phyloP scores from a whole-genome alignment of 2,888 invertebrate species.

The Halocaridina rubra region DNA sequence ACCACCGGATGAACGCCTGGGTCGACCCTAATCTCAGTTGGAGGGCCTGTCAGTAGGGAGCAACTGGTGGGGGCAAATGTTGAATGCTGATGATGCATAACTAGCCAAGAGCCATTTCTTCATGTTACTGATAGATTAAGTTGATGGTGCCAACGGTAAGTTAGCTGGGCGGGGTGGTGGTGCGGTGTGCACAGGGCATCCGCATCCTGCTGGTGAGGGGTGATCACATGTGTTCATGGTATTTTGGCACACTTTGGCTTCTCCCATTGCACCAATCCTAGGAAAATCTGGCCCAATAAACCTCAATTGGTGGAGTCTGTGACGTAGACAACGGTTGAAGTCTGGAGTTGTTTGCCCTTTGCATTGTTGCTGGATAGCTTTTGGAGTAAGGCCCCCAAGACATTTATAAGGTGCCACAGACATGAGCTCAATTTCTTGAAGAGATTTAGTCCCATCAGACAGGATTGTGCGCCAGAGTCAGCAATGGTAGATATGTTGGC shows the following conservation, averaged over 20 bases:
- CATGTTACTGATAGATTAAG: neutral
- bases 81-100: neutral
- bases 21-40: neutral
- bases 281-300: constrained; percentile 26
- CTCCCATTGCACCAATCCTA: neutral
- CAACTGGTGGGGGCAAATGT: neutral
- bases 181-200: neutral
- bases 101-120: neutral
- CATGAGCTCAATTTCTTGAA: neutral
- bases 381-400: neutral
- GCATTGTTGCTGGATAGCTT: neutral
- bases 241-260: neutral
- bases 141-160: too few relatives aligned
- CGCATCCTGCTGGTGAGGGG: neutral
- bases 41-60: neutral
- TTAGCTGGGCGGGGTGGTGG: too few relatives aligned
- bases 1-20: neutral
- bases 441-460: neutral
- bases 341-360: neutral
- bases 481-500: neutral
- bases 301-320: neutral
- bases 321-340: neutral
- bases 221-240: neutral
- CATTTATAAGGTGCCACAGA: neutral
- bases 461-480: constrained; percentile 15